Base-by-base conservation (phyloP, 2,113 vertebrate species). In the Embiotoca jacksoni region DNA sequence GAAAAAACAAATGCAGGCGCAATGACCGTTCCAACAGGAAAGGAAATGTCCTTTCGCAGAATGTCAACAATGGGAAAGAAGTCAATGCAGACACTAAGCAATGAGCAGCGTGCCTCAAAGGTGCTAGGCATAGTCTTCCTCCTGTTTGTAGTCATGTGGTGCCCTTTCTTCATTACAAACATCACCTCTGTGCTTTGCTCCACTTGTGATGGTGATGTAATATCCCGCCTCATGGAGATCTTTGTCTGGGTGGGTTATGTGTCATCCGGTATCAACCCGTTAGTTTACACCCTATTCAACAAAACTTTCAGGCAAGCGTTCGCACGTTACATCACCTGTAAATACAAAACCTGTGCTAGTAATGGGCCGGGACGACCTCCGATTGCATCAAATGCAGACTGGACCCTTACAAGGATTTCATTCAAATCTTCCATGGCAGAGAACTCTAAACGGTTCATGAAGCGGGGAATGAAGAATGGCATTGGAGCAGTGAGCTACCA, bases 221-320 rank as follows among this genome's bases (percentile, higher is more conserved):
- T 99, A 10, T 88, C 92, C 61, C 95, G 86, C 53, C 96, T 99
- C 31, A 94, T 99, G 94, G 97, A 97, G 78, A 95, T 99, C 90
- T 99, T 99, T 89, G 97, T 97, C 57, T 99, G 98, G 98, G 96
- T 99, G 82, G 98, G 98, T 11, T 99, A 99, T 1, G 88, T 98
- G 69, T 99, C 98, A 7, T 99, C 98, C 0, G 98, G 98, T 5
- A 97, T 99, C 71, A 99, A 99, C 79, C 98, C 98, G 3, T 81
- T 99, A 70, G 96, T 99, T 78, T 99, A 99, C 47, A 99, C 98
- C 0, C 96, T 99, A 35, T 99, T 99, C 92, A 99, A 99, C 76
- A 98, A 97, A 93, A 99, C 97, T 0, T 99, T 99, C 94, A 94
- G 98, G 64, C 90, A 97, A 70, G 97, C 98, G 2, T 99, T 99